Percentiles rank a stretch among this genome's conserved stretches.
Evolutionary conservation across 2,888 invertebrate genomes (phyloP).

Genomic region (Ommatoiulus sabulosus): DNA sequence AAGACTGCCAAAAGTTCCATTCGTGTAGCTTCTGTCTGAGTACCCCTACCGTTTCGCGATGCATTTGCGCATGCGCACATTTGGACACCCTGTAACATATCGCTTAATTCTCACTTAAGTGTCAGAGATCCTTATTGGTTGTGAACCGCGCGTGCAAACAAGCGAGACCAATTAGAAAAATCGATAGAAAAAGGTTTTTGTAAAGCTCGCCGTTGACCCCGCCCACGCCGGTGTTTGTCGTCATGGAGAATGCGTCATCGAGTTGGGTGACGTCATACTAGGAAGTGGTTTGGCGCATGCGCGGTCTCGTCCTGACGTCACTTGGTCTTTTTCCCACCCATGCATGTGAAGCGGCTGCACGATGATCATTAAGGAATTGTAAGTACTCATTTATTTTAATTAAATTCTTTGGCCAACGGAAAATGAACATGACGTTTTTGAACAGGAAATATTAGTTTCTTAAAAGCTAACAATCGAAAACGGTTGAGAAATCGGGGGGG

Average conservation of each 20-base stretch:
- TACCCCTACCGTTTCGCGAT: too few species aligned
- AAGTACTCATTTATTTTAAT: slow-evolving; percentile 68
- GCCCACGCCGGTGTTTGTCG: background rate
- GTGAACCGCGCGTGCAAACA: too few species aligned
- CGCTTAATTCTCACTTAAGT: too few species aligned
- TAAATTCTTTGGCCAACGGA: background rate
- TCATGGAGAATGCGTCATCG: too few species aligned
- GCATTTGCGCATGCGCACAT: too few species aligned
- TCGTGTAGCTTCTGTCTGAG: too few species aligned
- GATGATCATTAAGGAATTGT: slow-evolving; percentile 81
- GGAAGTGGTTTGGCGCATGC: background rate
- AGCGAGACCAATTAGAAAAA: too few species aligned
- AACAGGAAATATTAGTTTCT: background rate
- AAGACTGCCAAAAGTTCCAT: too few species aligned
- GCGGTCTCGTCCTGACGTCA: background rate
- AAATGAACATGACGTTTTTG: background rate
- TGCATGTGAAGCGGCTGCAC: background rate
- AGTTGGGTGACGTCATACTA: background rate
- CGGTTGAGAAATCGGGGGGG: background rate
- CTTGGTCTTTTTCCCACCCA: background rate
- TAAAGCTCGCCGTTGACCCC: background rate
- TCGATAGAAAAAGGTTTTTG: too few species aligned
- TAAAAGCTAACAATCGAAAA: background rate
- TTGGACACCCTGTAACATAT: too few species aligned
- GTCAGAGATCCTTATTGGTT: too few species aligned